A percentile compares a stretch with the other conserved stretches of the same genome.
Evolutionary conservation across 2,797 vertebrate species (phyloP).

Genomic region (Danionella dracula): DNA sequence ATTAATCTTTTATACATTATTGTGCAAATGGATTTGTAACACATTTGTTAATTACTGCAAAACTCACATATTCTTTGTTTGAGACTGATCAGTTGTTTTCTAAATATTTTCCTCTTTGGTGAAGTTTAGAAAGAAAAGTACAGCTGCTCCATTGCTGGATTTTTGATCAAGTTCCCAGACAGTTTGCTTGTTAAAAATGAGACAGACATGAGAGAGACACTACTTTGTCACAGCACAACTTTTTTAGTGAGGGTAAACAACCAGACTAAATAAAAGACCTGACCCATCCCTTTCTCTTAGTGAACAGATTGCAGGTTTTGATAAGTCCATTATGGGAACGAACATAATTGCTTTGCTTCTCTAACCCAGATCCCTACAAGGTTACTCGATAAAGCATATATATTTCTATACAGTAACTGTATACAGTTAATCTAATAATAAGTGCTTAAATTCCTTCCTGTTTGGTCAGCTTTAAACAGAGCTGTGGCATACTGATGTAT

Average conservation of each 20-base stretch:
- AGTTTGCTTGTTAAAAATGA: slow-evolving; percentile 4
- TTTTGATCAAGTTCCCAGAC: background rate
- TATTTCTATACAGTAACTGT: slow-evolving; percentile 11
- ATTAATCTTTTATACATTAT: too few species aligned
- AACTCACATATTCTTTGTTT: too few species aligned
- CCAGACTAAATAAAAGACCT: slow-evolving; percentile 13
- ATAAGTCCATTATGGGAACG: slow-evolving; percentile 34
- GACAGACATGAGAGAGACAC: background rate
- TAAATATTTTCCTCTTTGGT: too few species aligned
- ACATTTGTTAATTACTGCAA: too few species aligned
- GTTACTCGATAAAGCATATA: slow-evolving; percentile 5
- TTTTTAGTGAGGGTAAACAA: slow-evolving; percentile 13
- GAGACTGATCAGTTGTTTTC: too few species aligned
- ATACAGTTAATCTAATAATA: slow-evolving; percentile 24
- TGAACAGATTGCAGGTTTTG: slow-evolving; percentile 16
- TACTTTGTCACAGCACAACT: background rate
- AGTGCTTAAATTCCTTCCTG: slow-evolving; percentile 4
- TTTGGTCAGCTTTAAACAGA: background rate
- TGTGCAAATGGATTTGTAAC: too few species aligned
- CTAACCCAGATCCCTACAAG: slow-evolving; percentile 11
- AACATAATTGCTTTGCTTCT: slow-evolving; percentile 34
- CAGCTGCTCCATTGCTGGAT: background rate
- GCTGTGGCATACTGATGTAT: background rate
- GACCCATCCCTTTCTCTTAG: slow-evolving; percentile 1
- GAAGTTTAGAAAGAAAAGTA: too few species aligned